Percentiles rank a stretch among this genome's conserved stretches.
phyloP scores from a whole-genome alignment of 1,140 invertebrate genomes.

The Drosophila sproati region DNA sequence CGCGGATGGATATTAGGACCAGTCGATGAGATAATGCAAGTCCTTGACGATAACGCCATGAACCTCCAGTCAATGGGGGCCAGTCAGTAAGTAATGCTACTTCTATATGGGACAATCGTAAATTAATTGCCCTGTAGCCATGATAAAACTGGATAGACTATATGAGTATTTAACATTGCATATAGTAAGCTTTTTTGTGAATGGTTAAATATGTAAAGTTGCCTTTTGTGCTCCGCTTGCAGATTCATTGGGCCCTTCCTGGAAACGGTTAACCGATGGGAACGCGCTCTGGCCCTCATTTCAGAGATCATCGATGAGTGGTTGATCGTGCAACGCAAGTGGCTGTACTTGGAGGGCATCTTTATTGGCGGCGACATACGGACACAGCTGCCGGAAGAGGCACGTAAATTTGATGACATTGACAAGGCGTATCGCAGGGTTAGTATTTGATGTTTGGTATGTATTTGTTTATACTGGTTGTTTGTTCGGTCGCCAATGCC shows the following conservation, averaged over 20 bases:
- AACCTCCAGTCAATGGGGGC: slow-evolving; percentile 95
- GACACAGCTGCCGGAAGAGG: slow-evolving; percentile 93
- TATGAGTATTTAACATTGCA: not conserved
- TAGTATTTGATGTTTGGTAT: slow-evolving; percentile 35
- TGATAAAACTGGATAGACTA: too few species aligned
- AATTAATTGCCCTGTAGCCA: too few species aligned
- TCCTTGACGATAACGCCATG: slow-evolving; percentile 95
- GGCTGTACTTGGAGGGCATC: slow-evolving; percentile 96
- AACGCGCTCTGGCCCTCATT: slow-evolving; percentile 91
- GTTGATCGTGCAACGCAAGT: slow-evolving; percentile 93
- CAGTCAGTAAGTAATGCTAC: slow-evolving; percentile 87
- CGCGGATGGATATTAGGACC: slow-evolving; percentile 90
- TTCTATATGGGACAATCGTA: not conserved
- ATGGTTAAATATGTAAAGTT: too few species aligned
- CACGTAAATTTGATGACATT: slow-evolving; percentile 94
- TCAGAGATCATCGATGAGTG: slow-evolving; percentile 94
- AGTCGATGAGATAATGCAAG: slow-evolving; percentile 92
- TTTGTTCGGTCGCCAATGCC: slow-evolving; percentile 31
- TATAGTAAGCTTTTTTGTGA: too few species aligned
- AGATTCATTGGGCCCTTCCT: slow-evolving; percentile 95
- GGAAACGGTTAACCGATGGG: slow-evolving; percentile 92
- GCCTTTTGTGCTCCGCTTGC: not conserved
- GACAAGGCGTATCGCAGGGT: slow-evolving; percentile 91
- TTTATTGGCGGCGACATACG: slow-evolving; percentile 95
- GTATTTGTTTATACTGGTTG: slow-evolving; percentile 57